Conservation (phyloP, 2,797 vertebrate genomes). For the Lacerta agilis region DNA sequence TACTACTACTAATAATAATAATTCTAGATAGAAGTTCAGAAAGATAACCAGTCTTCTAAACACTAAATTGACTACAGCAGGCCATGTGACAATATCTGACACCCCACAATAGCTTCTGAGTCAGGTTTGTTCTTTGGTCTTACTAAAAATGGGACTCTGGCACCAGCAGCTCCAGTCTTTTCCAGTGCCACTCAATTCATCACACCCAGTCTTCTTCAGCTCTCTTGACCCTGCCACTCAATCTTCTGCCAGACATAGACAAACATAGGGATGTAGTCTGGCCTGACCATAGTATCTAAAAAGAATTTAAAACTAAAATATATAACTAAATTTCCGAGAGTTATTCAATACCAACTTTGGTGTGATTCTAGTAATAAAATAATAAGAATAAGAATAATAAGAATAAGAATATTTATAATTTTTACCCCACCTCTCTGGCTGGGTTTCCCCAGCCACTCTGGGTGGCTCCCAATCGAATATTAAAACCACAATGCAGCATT, state of each 20-base stretch:
- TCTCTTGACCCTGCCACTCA: neutral
- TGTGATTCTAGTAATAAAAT: neutral
- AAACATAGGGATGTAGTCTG: too few relatives aligned
- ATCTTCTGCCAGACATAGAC: neutral
- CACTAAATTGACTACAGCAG: neutral
- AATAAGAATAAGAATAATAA: too few relatives aligned
- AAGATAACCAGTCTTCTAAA: neutral
- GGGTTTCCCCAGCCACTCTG: too few relatives aligned
- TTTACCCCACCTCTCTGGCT: too few relatives aligned
- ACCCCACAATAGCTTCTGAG: neutral
- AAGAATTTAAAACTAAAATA: neutral
- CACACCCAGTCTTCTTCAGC: neutral
- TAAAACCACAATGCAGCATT: too few relatives aligned
- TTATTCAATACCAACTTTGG: neutral
- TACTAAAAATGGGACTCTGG: neutral
- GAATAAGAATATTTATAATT: too few relatives aligned
- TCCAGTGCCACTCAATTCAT: neutral
- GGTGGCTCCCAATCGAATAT: too few relatives aligned
- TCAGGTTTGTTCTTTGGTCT: neutral
- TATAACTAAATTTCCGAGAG: neutral
- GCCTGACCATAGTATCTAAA: neutral
- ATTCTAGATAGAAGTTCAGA: too few relatives aligned
- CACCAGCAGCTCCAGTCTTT: neutral
- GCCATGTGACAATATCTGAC: neutral
- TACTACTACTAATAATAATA: too few relatives aligned